Evolutionary conservation across 1,140 invertebrate genomes (phyloP), one percentile per base, ranked within the genome.

Genomic region (Saccostrea echinata): DNA sequence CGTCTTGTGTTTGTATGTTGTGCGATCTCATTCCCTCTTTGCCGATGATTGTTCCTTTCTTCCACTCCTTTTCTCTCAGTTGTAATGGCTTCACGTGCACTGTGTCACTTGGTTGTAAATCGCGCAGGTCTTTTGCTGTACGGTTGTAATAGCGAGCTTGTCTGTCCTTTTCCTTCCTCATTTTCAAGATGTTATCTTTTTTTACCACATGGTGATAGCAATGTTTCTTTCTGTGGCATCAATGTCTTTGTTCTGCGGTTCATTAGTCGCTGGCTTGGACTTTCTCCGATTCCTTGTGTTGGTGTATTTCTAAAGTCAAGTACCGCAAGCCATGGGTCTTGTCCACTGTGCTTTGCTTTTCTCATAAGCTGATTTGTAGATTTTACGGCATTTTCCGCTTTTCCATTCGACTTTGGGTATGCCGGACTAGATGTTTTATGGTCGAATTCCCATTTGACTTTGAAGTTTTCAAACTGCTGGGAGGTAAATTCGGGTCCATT

Each of bases 401-500:
- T 76, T 3, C 90, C 91, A 88, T 92, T 92, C 11, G 76, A 68
- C 27, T 88, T 87, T 9, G 87, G 76, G 76, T 91, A 89, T 3
- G 90, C 84, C 4, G 95, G 94, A 53, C 90, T 93, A 13, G 91
- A 92, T 9, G 92, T 94, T 1, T 86, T 80, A 88, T 95, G 93
- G 4, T 91, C 83, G 85, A 96, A 94, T 16, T 92, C 91, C 93
- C 94, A 96, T 2, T 93, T 86, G 88, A 91, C 91, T 6, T 90
- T 61, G 93, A 96, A 96, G 1, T 91, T 85, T 86, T 87, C 90
- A 90, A 95, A 96, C 86, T 94, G 91, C 1, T 84, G 83, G 9
- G 90, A 93, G 0, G 76, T 84, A 90, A 94, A 95, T 55, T 95
- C 93, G 1, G 94, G 92, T 11, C 94, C 94, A 87, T 94, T 94